These are phyloP conservation scores for Apodemia mormo DNA, from an alignment of 2,888 invertebrate genomes.

Conservation along the genomic window DNA sequence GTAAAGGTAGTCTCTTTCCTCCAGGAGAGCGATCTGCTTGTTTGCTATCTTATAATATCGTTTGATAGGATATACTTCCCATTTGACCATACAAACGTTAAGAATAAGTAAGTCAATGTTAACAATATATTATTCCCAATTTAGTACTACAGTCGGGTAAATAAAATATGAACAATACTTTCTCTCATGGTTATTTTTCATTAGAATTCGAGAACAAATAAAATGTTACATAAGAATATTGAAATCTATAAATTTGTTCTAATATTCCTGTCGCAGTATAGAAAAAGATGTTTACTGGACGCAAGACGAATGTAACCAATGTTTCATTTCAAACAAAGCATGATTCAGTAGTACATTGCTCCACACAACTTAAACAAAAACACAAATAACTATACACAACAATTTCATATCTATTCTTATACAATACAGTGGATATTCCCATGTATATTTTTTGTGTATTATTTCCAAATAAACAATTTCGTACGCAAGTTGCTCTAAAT, in stretches of 20 bases:
- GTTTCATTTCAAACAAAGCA: slow-evolving; percentile 38
- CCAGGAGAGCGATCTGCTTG: no score
- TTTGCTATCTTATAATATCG: no score
- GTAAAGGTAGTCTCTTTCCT: no score
- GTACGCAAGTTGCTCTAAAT: slow-evolving; percentile 37
- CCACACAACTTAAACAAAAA: not conserved
- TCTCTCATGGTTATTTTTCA: not conserved
- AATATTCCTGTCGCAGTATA: slow-evolving; percentile 14
- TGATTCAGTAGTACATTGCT: slow-evolving; percentile 23
- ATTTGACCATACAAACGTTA: no score
- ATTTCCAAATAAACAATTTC: slow-evolving; percentile 25
- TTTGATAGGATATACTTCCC: no score
- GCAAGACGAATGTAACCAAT: slow-evolving; percentile 35
- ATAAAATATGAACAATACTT: no score
- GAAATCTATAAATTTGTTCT: not conserved
- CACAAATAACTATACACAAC: not conserved
- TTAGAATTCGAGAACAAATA: not conserved
- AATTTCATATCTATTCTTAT: not conserved
- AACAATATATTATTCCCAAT: no score
- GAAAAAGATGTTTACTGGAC: slow-evolving; percentile 37
- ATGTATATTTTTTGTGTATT: slow-evolving; percentile 4
- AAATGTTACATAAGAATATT: not conserved
- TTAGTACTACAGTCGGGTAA: no score
- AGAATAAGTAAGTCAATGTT: no score
- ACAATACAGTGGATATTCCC: slow-evolving; percentile 13